Percentiles rank a stretch among this genome's conserved stretches.
Evolutionary conservation across 2,888 invertebrate genomes (phyloP).

Genomic region (Strigamia transsilvanica): DNA sequence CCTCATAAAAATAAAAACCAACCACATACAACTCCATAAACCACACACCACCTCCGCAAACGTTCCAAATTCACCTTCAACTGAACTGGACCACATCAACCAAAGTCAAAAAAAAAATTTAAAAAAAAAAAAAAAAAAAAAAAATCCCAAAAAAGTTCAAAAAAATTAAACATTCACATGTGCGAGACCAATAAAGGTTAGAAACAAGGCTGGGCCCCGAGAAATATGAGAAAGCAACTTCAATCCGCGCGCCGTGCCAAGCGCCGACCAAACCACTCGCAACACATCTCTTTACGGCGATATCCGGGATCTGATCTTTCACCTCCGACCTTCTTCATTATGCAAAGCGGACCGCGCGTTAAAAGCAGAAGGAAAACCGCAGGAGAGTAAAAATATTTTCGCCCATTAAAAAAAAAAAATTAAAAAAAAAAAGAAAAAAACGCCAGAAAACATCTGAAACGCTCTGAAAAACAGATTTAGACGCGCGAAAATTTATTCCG

Average conservation of each 20-base stretch:
- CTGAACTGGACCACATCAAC: not conserved
- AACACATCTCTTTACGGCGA: slow-evolving; percentile 9
- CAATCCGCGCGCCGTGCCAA: not conserved
- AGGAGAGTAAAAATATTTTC: slow-evolving; percentile 32
- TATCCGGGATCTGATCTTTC: slow-evolving; percentile 34
- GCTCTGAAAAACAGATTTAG: not conserved
- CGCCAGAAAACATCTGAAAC: not conserved
- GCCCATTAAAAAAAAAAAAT: slow-evolving; percentile 25
- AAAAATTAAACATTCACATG: not conserved
- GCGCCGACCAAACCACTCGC: not conserved
- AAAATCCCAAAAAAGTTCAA: not conserved
- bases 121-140: not conserved
- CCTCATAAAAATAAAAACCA: not conserved
- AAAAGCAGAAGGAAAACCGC: slow-evolving; percentile 35
- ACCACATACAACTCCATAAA: not conserved
- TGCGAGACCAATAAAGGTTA: not conserved
- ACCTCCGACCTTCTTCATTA: slow-evolving; percentile 31
- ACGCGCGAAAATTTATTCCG: slow-evolving; percentile 5
- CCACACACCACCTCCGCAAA: not conserved
- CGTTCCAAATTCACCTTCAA: slow-evolving; percentile 2
- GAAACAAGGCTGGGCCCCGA: not conserved
- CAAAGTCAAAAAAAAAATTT: not conserved
- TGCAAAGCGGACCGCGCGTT: slow-evolving; percentile 16
- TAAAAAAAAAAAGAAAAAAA: not conserved
- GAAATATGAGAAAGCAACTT: not conserved